Percentiles rank a stretch among this genome's conserved stretches.
These are phyloP conservation scores for Coelopa pilipes DNA, from an alignment of 2,888 invertebrate genomes.

Conservation along the genomic window DNA sequence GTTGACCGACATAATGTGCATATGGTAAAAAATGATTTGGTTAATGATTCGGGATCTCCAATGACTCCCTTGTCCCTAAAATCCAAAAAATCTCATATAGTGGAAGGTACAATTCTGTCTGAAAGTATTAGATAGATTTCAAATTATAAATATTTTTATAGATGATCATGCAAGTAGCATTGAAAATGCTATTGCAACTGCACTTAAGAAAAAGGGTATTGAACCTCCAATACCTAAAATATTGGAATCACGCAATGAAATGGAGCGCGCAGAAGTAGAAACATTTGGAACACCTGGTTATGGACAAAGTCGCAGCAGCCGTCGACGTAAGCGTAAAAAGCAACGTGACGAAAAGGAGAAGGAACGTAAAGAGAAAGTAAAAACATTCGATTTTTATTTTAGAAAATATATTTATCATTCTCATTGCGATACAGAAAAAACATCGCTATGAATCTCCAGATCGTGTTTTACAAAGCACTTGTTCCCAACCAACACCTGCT, in stretches of 20 bases:
- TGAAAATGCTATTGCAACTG: conserved; percentile 81
- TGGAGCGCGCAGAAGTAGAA: conserved; percentile 68
- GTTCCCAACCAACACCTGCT: conserved; percentile 51
- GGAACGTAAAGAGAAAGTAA: conserved; percentile 55
- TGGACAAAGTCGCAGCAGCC: conserved; percentile 57
- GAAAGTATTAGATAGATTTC: conserved; percentile 5
- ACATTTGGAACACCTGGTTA: conserved; percentile 27
- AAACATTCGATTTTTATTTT: not conserved
- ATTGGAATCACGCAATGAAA: conserved; percentile 68
- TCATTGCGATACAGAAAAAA: conserved; percentile 37
- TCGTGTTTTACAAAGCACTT: conserved; percentile 11
- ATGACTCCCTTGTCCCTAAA: conserved; percentile 45
- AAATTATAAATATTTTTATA: conserved; percentile 30
- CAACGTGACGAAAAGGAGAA: conserved; percentile 60
- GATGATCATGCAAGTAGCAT: conserved; percentile 85
- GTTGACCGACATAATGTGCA: too few species aligned
- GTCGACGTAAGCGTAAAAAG: conserved; percentile 62
- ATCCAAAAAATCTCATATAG: conserved; percentile 68
- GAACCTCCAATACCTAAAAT: conserved; percentile 61
- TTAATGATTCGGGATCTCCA: not conserved
- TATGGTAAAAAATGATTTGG: not conserved
- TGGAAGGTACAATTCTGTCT: conserved; percentile 65
- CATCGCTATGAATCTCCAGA: conserved; percentile 46
- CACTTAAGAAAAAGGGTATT: conserved; percentile 76
- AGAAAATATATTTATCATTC: conserved; percentile 1